Evolutionary conservation across 1,140 invertebrate species (phyloP).

Genomic region (Eurosta solidaginis): DNA sequence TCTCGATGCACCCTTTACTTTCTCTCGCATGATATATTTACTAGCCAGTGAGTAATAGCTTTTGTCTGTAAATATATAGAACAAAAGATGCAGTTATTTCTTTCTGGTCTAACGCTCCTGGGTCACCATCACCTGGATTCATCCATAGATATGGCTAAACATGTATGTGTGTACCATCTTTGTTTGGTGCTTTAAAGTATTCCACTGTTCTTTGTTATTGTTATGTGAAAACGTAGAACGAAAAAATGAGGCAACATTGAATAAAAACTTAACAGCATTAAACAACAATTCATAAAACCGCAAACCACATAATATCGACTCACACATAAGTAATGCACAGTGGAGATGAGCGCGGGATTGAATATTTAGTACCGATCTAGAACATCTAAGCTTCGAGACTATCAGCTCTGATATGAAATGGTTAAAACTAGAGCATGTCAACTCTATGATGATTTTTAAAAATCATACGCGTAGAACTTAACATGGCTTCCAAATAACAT

Average conservation of each 20-base stretch:
- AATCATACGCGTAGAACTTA: too few relatives aligned
- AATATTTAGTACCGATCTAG: too few relatives aligned
- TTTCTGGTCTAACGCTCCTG: constrained; percentile 17
- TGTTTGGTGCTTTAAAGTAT: not conserved
- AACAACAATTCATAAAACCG: constrained; percentile 13
- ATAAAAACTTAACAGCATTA: not conserved
- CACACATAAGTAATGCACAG: too few relatives aligned
- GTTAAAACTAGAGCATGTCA: too few relatives aligned
- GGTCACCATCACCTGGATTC: not conserved
- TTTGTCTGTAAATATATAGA: not conserved
- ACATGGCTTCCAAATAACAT: too few relatives aligned
- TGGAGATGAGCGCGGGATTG: too few relatives aligned
- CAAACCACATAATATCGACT: not conserved
- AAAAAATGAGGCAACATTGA: not conserved
- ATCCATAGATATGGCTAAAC: not conserved
- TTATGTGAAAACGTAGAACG: not conserved
- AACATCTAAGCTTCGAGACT: too few relatives aligned
- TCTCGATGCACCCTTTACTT: too few relatives aligned
- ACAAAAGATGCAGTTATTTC: not conserved
- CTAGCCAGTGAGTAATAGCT: not conserved
- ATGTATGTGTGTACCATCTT: not conserved
- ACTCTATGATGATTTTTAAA: too few relatives aligned
- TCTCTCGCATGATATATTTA: too few relatives aligned
- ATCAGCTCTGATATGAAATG: too few relatives aligned
- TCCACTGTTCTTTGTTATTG: not conserved